Percentiles rank a stretch among this genome's conserved stretches.
Conservation (phyloP, 2,888 invertebrate genomes). For the Drosophila incognita region DNA sequence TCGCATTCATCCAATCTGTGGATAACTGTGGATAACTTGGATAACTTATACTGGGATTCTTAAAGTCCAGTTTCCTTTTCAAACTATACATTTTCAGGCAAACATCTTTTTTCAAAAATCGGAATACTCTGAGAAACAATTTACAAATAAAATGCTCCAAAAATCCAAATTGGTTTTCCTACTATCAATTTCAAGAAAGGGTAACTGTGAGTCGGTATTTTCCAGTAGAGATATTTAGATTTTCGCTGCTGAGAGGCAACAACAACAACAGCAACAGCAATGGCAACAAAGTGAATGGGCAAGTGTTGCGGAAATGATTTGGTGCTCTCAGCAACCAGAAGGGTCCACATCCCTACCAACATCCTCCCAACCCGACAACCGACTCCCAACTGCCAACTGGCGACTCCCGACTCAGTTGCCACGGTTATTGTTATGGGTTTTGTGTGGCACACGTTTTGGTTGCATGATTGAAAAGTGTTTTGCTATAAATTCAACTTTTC, state of each 20-base stretch:
- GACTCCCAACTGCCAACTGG: neutral
- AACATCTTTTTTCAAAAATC: neutral
- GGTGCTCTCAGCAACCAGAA: slow-evolving; percentile 50
- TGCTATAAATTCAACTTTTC: slow-evolving; percentile 74
- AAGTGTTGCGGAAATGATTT: slow-evolving; percentile 80
- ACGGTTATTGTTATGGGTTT: neutral
- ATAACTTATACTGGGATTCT: neutral
- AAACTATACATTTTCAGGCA: fast-evolving
- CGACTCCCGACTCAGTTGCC: neutral
- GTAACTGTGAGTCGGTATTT: slow-evolving; percentile 2
- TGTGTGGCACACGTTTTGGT: slow-evolving; percentile 52
- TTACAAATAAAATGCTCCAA: neutral
- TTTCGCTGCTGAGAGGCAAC: slow-evolving; percentile 43
- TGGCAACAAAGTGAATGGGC: slow-evolving; percentile 57
- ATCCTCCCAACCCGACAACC: neutral
- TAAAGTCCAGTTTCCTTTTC: too few relatives aligned
- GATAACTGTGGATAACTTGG: too few relatives aligned
- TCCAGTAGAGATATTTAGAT: slow-evolving; percentile 40
- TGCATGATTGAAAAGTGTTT: slow-evolving; percentile 79
- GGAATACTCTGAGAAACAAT: too few relatives aligned
- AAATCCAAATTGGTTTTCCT: neutral
- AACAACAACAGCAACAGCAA: slow-evolving; percentile 26
- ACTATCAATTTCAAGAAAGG: neutral
- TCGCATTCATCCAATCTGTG: neutral
- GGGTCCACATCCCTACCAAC: slow-evolving; percentile 30